These are phyloP conservation scores for Apantesis nais DNA, from an alignment of 2,888 invertebrate species.

Conservation along the genomic window DNA sequence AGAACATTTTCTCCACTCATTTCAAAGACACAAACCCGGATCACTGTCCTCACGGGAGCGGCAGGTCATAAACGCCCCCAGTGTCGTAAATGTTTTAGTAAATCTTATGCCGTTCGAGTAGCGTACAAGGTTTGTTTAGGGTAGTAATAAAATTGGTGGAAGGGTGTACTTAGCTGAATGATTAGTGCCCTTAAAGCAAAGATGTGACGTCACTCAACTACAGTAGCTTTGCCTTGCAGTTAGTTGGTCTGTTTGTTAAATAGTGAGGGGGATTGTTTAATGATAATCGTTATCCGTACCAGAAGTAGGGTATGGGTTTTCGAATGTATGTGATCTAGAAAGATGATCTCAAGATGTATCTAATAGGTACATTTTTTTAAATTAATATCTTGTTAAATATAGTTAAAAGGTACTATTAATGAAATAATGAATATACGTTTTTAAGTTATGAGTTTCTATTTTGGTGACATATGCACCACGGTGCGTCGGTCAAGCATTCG, in stretches of 20 bases:
- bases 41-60: slow-evolving; percentile 28
- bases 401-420: neutral
- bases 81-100: slow-evolving; percentile 41
- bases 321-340: neutral
- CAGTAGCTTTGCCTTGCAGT: neutral
- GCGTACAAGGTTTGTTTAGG: slow-evolving; percentile 35
- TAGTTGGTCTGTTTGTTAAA: neutral
- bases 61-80: slow-evolving; percentile 36
- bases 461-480: neutral
- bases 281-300: neutral
- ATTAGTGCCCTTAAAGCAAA: neutral
- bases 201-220: neutral
- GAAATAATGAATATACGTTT: neutral
- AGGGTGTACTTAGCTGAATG: neutral
- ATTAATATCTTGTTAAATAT: no score
- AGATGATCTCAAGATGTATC: no score
- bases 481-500: neutral
- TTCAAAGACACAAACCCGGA: slow-evolving; percentile 12
- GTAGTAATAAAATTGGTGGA: slow-evolving; percentile 15
- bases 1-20: neutral
- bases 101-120: slow-evolving; percentile 40
- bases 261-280: neutral
- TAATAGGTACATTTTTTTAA: neutral
- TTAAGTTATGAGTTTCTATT: neutral
- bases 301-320: neutral